Base-by-base conservation (phyloP, 2,888 invertebrate species). In the Trichogramma dendrolimi region DNA sequence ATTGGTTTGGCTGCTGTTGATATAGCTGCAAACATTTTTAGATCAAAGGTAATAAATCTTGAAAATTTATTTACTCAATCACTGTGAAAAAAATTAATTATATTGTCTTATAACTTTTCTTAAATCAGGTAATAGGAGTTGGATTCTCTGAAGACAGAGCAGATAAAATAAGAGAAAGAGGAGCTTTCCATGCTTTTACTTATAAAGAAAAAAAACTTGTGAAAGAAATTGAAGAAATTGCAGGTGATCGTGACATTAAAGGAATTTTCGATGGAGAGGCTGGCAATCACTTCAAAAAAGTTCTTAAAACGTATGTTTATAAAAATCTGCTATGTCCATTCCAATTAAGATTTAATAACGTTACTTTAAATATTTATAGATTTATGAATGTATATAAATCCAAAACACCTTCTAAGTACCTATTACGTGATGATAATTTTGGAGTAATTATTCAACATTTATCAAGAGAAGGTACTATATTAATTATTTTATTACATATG, bases 241-340 rank as follows among this genome's bases (percentile, higher is more conserved):
- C 86, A 1, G 79, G 81, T 1, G 83, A 84, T 8, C 80, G 83
- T 71, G 85, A 86, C n/a, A 86, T 85, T 0, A 80, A 83, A 71
- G 77, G 85, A n/a, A 82, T 87, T 7, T 85, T 87, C 71, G 87
- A 88, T 73, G 85, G 85, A 11, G 84, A 85, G 14, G 87, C 86
- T 44, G 87, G 86, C 27, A 80, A 85, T 57, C 77, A 84, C 65
- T 83, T 87, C 65, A 81, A 84, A 64, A 80, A 81, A 60, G 80
- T 85, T 43, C 73, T 85, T 14, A 79, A 81, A 70, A 85, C 86
- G 88, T 88, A 77, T 74, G 75, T 60, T 67, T 8, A 55, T 46
- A n/a, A n/a, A 47, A 57, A 56, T 55, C 50, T 55, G 40, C 6
- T 51, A 11, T 43, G 47, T 14, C 14, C 5, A n/a, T 8, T 43